A percentile compares a stretch with the other conserved stretches of the same genome.
Evolutionary conservation across 2,797 vertebrate genomes (phyloP).

Genomic region (Helostoma temminkii): DNA sequence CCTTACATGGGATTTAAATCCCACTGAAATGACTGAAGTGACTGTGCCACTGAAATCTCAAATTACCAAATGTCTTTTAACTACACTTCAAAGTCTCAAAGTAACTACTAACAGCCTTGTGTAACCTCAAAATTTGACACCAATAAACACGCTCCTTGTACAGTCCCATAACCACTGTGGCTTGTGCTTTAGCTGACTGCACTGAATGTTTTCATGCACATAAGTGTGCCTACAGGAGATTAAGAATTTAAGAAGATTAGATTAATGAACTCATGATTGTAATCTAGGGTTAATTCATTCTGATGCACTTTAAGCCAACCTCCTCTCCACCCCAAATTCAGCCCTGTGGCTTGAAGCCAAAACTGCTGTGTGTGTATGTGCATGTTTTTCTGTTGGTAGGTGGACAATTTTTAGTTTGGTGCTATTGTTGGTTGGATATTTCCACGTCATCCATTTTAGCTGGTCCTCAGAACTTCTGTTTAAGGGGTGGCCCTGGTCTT

Average conservation of each 20-base stretch:
- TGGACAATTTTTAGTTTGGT: neutral
- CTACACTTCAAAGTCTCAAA: neutral
- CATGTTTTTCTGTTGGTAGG: neutral
- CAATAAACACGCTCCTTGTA: conserved; percentile 23
- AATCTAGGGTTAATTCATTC: conserved; percentile 80
- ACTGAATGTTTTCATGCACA: conserved; percentile 68
- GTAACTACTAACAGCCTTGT: neutral
- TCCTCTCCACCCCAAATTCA: conserved; percentile 14
- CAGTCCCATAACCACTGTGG: conserved; percentile 27
- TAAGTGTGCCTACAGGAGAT: conserved; percentile 73
- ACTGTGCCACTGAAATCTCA: conserved; percentile 19
- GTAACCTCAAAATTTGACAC: conserved; percentile 42
- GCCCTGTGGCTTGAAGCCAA: conserved; percentile 55
- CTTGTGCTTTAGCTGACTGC: conserved; percentile 32
- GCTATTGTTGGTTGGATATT: neutral
- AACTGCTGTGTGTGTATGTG: conserved; percentile 40
- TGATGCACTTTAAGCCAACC: conserved; percentile 63
- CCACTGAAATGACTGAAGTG: too few species aligned
- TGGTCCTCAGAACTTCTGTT: too few species aligned
- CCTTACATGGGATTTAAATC: conserved; percentile 13
- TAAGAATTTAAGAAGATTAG: conserved; percentile 75
- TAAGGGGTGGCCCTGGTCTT: too few species aligned
- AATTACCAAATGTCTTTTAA: conserved; percentile 8
- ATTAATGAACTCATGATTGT: conserved; percentile 80
- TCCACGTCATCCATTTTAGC: too few species aligned